phyloP scores from a whole-genome alignment of 2,888 invertebrate genomes.

The Nesidiocoris tenuis region DNA sequence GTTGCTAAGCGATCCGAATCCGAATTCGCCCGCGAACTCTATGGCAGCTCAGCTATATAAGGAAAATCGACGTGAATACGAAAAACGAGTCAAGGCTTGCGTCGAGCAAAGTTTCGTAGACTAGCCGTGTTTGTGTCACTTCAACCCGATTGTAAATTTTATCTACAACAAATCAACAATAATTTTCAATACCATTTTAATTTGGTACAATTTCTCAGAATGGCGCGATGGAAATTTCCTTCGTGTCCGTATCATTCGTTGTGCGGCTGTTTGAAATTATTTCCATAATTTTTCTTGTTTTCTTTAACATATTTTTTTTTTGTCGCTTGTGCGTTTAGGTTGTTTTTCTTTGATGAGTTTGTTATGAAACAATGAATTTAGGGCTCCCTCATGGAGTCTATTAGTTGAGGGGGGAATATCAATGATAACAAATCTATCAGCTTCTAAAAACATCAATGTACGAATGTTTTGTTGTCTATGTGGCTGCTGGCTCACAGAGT shows the following conservation, averaged over 20 bases:
- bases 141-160: conserved; percentile 45
- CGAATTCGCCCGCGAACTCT: conserved; percentile 98
- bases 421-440: no score
- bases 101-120: conserved; percentile 99
- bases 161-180: conserved; percentile 10
- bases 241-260: background rate
- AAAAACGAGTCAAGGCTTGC: conserved; percentile 98
- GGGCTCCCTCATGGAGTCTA: background rate
- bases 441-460: no score
- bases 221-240: background rate
- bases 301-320: background rate
- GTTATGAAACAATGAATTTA: no score
- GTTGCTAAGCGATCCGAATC: conserved; percentile 98
- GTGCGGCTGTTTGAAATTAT: background rate
- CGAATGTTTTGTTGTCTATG: no score
- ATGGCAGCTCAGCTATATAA: conserved; percentile 99
- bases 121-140: conserved; percentile 57
- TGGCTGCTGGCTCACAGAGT: no score
- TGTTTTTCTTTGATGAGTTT: background rate
- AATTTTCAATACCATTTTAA: conserved; percentile 24
- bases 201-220: conserved; percentile 7
- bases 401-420: background rate
- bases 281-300: background rate
- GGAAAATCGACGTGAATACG: conserved; percentile 98
- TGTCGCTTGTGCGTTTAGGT: background rate